Base-by-base conservation (phyloP, 1,140 invertebrate species). In the Orchesella cincta region DNA sequence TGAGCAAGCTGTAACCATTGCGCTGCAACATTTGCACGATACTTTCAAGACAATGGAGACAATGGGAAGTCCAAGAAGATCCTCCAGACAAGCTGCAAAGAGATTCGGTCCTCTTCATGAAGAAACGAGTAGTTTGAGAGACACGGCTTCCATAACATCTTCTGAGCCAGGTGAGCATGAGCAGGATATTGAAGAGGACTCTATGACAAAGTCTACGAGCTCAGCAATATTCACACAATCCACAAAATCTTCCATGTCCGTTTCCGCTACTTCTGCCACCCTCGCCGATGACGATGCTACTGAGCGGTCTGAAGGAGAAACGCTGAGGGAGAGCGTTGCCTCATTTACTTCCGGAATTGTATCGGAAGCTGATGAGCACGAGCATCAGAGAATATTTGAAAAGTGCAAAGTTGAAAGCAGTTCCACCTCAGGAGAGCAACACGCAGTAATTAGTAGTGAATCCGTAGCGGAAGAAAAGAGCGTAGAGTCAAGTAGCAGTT, bases 161-260 rank as follows among this genome's bases (percentile, higher is more conserved):
- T 31, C 26, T 31, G 62, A 29, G 62, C 26, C 28, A 14, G 62
- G 62, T 18, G 62, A 67, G 33, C 71, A 73, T n/a, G 71, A 73
- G 28, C 29, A 39, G 35, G 35, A 73, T 28, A 26, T 26, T n/a
- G 35, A 73, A 39, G 71, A 73, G 34, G 71, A 73, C 71, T 8
- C 67, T 12, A n/a, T n/a, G n/a, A 12, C 57, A 23, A 73, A 36
- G 35, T 39, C 14, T 36, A 31, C 29, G 1, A 46, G 70, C 33
- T 77, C 76, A 23, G 76, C 76, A 28, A 34, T 73, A 16, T 77
- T 51, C 36, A 73, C 76, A 1, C 70, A 73, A 57, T 73, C 46
- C 26, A 20, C 5, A 2, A 51, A 51, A n/a, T 26, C 71, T 12
- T 71, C 67, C 34, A 31, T 36, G 29, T 51, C 34, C n/a, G 29